Base-by-base conservation (phyloP, 2,888 invertebrate genomes). In the Meiosimyza platycephala region DNA sequence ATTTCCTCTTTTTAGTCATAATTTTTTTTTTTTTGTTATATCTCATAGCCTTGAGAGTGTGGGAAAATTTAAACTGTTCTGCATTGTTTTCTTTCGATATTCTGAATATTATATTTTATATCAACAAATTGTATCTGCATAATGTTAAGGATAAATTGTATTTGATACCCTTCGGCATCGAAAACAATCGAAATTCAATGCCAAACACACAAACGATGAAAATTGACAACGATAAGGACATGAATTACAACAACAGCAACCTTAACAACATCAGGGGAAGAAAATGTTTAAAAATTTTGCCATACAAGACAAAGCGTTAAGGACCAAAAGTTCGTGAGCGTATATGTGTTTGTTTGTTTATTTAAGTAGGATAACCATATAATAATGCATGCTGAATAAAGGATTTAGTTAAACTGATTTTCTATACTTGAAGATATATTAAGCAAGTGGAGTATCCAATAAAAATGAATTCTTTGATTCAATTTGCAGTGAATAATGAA, bases 381-480 rank as follows among this genome's bases (percentile, higher is more conserved):
- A 67, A 73, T 67, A 71, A 66, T 71, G 67, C 63, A 83, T 84
- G 83, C 78, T 83, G 82, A 84, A 83, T 80, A 80, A 80, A 80
- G 82, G 82, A 84, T 84, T 84, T 84, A 78, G 76, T 80, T 81
- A 84, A 84, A 84, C 84, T 81, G 82, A 82, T 82, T 83, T 82
- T 78, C 80, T 28, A 22, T 28, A 33, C n/a, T 28, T 28, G 28
- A 28, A 28, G 28, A 28, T 28, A 4, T 28, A 28, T 60, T 28
- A 5, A 28, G 48, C 15, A 28, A 69, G 51, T 28, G 15, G 57
- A 66, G 64, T 67, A 75, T 71, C 71, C 65, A 75, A 72, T 72
- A 72, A 71, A n/a, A 72, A 59, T 70, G 52, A 48, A 75, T 66
- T 64, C 68, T 65, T 73, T 72, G 73, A 66, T 72, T 72, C 75